Conservation (phyloP, 2,797 vertebrate species). For the Thunnus albacares region DNA sequence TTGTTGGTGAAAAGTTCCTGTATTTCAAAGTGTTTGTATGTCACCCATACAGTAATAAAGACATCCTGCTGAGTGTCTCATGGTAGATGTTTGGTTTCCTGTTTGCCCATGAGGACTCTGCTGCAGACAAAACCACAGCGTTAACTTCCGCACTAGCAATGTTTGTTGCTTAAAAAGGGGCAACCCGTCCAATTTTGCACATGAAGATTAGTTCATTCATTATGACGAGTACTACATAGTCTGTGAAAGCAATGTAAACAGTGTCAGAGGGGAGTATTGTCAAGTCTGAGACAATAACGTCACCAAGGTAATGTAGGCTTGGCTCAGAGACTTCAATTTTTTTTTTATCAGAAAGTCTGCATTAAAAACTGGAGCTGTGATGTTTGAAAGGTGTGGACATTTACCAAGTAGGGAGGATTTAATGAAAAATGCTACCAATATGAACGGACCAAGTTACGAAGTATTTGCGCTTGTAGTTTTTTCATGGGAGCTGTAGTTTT, state of each 20-base stretch:
- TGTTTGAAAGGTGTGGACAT: background rate
- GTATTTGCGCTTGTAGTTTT: too few relatives aligned
- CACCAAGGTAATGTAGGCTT: background rate
- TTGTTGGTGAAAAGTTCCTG: background rate
- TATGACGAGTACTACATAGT: background rate
- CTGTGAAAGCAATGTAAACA: background rate
- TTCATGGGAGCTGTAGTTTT: too few relatives aligned
- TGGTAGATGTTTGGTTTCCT: constrained; percentile 61
- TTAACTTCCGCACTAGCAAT: constrained; percentile 10
- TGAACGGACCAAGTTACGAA: too few relatives aligned
- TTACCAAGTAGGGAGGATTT: background rate
- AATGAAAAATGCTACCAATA: too few relatives aligned
- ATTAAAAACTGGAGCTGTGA: background rate
- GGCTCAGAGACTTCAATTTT: background rate
- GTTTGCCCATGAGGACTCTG: constrained; percentile 48
- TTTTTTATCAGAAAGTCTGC: too few relatives aligned
- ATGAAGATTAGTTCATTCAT: background rate
- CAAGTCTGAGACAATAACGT: background rate
- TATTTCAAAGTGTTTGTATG: background rate
- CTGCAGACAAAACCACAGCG: constrained; percentile 58
- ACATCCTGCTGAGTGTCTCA: background rate
- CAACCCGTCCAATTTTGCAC: background rate
- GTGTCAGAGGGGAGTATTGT: background rate
- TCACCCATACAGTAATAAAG: background rate
- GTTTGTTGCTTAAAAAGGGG: background rate